These are phyloP conservation scores for Aplysina aerophoba DNA, from an alignment of 37 sponge, comb jelly and placozoan genomes.

Conservation along the genomic window DNA sequence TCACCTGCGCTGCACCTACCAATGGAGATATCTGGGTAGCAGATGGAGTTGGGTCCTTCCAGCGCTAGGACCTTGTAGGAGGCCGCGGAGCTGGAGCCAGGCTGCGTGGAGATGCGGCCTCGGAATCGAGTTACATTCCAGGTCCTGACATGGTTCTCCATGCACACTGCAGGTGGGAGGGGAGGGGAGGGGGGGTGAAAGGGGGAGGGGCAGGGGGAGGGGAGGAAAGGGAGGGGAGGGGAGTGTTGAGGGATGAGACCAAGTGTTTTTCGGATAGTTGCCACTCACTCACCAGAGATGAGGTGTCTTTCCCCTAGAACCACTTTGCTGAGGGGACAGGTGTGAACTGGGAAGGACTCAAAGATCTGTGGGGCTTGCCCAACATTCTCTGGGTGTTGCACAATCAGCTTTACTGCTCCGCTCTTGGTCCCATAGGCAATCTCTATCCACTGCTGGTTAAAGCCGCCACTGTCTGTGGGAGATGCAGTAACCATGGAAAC, in stretches of 20 bases:
- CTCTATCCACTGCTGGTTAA: constrained; percentile 91
- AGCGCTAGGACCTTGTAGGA: constrained; percentile 94
- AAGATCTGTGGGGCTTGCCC: constrained; percentile 94
- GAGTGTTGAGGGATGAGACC: constrained; percentile 1
- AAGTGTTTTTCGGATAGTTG: background rate
- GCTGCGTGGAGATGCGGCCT: constrained; percentile 96
- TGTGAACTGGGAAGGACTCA: constrained; percentile 93
- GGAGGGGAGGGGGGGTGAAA: background rate
- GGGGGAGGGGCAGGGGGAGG: background rate
- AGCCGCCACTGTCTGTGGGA: constrained; percentile 13
- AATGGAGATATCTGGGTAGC: constrained; percentile 75
- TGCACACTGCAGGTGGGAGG: constrained; percentile 56
- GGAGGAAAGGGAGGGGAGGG: background rate
- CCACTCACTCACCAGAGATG: constrained; percentile 74
- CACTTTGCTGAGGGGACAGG: constrained; percentile 76
- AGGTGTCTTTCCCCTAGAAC: constrained; percentile 97
- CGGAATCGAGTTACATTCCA: constrained; percentile 97
- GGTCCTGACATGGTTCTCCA: constrained; percentile 91
- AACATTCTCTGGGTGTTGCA: constrained; percentile 97
- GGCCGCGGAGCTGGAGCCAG: constrained; percentile 91
- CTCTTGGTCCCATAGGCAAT: constrained; percentile 94
- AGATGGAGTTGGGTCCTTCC: constrained; percentile 83
- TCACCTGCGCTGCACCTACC: constrained; percentile 48
- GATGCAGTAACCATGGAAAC: no score
- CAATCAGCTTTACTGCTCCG: constrained; percentile 88